These are phyloP conservation scores for Hydrotaea diabolus DNA, from an alignment of 2,888 invertebrate species.

Conservation along the genomic window DNA sequence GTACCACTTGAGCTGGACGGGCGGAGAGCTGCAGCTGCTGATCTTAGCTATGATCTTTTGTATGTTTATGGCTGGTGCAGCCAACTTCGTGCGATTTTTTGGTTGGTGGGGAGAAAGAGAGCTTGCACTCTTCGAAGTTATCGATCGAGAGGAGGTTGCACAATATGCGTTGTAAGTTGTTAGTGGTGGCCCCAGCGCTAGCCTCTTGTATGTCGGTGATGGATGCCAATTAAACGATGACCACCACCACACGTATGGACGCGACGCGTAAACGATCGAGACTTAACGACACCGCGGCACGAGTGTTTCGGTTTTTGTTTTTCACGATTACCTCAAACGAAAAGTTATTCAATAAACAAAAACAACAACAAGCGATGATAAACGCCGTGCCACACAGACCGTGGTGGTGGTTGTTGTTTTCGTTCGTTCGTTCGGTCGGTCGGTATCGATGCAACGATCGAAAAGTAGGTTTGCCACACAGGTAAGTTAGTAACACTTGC, in stretches of 20 bases:
- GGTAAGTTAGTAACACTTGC: conserved; percentile 24
- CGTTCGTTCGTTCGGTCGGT: not conserved
- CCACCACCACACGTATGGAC: conserved; percentile 19
- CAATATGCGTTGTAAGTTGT: conserved; percentile 58
- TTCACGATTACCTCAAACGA: not conserved
- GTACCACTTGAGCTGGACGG: conserved; percentile 47
- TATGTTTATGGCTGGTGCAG: not conserved
- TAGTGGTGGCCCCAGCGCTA: conserved; percentile 35
- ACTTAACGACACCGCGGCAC: not conserved
- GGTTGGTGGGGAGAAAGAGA: not conserved
- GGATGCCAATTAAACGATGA: conserved; percentile 46
- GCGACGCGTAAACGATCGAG: too few species aligned
- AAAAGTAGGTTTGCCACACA: conserved; percentile 53
- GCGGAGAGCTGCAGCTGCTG: not conserved
- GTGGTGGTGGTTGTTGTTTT: not conserved
- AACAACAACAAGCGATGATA: not conserved
- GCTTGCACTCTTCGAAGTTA: not conserved
- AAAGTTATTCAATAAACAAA: not conserved
- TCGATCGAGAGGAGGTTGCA: conserved; percentile 49
- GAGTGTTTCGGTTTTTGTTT: not conserved
- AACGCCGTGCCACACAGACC: not conserved
- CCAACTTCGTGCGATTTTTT: not conserved
- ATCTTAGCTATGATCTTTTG: not conserved
- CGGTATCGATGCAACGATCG: conserved; percentile 8
- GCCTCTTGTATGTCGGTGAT: conserved; percentile 15